Evolutionary conservation across 2,113 vertebrate genomes (phyloP), one percentile per base, ranked within the genome.

Genomic region (Silurus glanis): DNA sequence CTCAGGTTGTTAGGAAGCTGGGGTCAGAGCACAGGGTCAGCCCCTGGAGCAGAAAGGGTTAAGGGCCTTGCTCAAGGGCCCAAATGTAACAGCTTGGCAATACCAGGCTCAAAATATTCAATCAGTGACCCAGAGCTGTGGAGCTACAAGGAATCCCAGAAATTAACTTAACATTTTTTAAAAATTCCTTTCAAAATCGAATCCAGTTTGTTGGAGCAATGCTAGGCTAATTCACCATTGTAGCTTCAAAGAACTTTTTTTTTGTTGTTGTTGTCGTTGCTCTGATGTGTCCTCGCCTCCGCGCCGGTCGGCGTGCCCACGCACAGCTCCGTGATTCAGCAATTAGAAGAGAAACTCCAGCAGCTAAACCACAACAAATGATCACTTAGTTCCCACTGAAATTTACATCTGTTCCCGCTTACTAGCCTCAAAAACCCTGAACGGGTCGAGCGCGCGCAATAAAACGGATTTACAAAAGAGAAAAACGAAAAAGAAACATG

Each of bases 301-400:
- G 81, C 89, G 85, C 89, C 76, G 84, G 72, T 81, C 62, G 80
- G 25, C 83, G 28, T 87, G 78, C 72, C 82, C 85, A 81, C 55
- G 55, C 67, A 83, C 47, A 85, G 85, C 72, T 59, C 85, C 75
- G 80, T 74, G 80, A 87, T 90, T 81, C 87, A 87, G 88, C 59
- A 83, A 90, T 89, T 90, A 85, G 75, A 83, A 90, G 67, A 88
- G 82, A 87, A 87, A 90, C 74, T 85, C 58, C 83, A 82, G 79
- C 90, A 87, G 84, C 82, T 89, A 79, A 90, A 91, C 90, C 91
- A 90, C 92, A 91, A 87, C 90, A 89, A 89, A 83, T 83, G 90
- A 90, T 90, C 47, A 82, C 56, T 58, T 84, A 58, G 84, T 87
- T 91, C 84, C 86, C 89, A 86, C 45, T 80, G 80, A 83, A 88